Base-by-base conservation (phyloP, 2,113 vertebrate species). In the Balaeniceps rex region DNA sequence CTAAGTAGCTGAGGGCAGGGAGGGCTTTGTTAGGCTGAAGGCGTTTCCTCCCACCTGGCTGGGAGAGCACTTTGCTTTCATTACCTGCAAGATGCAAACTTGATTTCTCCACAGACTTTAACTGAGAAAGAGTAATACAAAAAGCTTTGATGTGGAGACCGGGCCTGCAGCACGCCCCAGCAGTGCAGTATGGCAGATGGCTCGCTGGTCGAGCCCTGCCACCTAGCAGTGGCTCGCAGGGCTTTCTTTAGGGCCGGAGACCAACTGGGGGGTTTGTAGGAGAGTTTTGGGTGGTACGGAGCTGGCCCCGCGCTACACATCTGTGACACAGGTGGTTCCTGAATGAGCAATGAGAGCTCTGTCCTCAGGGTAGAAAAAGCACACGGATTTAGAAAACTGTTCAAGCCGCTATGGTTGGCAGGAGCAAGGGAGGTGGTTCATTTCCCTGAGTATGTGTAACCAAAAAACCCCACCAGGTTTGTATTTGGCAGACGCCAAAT, bases 221-320 rank as follows among this genome's bases (percentile, higher is more conserved):
- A 57, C 88, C 88, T 88, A 91, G 93, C 95, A 98, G 88, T 84
- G 44, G 25, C 75, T 88, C 40, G 9, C 71, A 85, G 74, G 66
- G 64, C 52, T 85, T 71, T 44, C 55, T 64, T n/a, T 0, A 7
- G 81, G 70, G 87, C 68, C 34, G 40, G 14, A 69, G 61, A 58
- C n/a, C 64, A 38, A 28, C 52, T 21, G 28, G 2, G 12, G 68
- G 11, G 13, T 3, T 46, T 33, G 52, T 12, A 58, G 40, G 77
- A 65, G 83, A 36, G 34, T n/a, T 65, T 7, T 24, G 33, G 65
- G 25, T 57, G 38, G 15, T 6, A 38, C 9, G 5, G 49, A 85
- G 40, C 52, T 22, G 49, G 31, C 34, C 8, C 66, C 49, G 38
- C 1, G 8, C 70, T 66, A 26, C 24, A 25, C 29, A 12, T 16